Base-by-base conservation (phyloP, 1,140 invertebrate species). In the Neomicropteryx cornuta region DNA sequence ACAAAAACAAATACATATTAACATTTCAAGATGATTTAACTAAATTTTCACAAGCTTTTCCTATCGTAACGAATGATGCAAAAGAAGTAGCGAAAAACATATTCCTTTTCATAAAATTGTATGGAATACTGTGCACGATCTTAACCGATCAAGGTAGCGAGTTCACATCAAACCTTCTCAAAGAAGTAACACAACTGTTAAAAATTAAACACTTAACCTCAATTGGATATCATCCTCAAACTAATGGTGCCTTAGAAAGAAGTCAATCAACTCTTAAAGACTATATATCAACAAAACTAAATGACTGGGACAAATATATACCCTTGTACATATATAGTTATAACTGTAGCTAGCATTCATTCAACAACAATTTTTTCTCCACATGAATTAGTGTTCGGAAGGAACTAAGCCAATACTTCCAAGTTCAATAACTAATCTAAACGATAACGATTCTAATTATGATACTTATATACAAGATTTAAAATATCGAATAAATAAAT, bases 21-120 rank as follows among this genome's bases (percentile, higher is more conserved):
- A 57, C 53, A 4, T 16, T 52, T 8, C 55, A 57, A 44, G 53
- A 57, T 32, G 48, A 54, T 35, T 22, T 55, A 10, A 56, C 50
- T 1, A 55, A 57, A 40, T 56, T 41, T 38, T 44, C 42, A n/a
- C 39, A 44, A 27, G 54, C 52, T 1, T 21, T 42, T 17, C 20
- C 55, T 5, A 36, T 52, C 6, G n/a, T 19, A 16, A 50, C 55
- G 44, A 49, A 52, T 37, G 46, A 56, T 45, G 29, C 55, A 10
- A 10, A n/a, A 42, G 49, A 45, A 3, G 45, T 59, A 17, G 52
- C 56, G 4, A 36, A 43, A 16, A 22, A 23, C 13, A 39, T 50
- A 27, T 8, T 27, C 6, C n/a, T 47, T 18, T 48, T 51, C 36
- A 50, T 52, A 33, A 46, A 36, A 32, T 50, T 29, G 23, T 47